These are phyloP conservation scores for Apostichopus parvimensis DNA, from an alignment of 35 echinoderm and acorn worm genomes.

Conservation along the genomic window DNA sequence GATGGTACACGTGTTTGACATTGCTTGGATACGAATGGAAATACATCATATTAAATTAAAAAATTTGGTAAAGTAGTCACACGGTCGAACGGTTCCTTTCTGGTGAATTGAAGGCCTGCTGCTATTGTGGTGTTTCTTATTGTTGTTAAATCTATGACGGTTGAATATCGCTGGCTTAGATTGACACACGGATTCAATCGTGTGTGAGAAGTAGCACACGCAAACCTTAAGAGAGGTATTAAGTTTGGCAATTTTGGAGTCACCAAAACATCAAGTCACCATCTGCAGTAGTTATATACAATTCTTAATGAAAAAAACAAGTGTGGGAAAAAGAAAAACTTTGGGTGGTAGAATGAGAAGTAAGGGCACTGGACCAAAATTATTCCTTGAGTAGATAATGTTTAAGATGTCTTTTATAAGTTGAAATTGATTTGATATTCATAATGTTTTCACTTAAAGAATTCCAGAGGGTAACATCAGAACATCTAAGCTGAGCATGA, in stretches of 20 bases:
- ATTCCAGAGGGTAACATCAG: too few species aligned
- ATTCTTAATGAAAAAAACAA: background rate
- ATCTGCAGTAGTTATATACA: background rate
- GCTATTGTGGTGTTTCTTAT: background rate
- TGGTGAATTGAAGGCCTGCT: background rate
- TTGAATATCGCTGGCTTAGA: background rate
- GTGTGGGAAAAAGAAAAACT: conserved; percentile 15
- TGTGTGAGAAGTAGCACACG: conserved; percentile 2
- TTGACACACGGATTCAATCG: background rate
- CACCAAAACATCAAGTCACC: background rate
- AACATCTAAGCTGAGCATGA: too few species aligned
- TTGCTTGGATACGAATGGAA: background rate
- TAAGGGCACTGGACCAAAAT: too few species aligned
- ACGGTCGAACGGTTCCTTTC: conserved; percentile 18
- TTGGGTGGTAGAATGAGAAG: too few species aligned
- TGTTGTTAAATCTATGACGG: background rate
- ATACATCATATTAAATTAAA: background rate
- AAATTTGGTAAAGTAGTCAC: conserved; percentile 21
- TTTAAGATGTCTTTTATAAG: too few species aligned
- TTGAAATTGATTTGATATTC: too few species aligned
- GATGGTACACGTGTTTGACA: conserved; percentile 24
- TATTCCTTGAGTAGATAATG: too few species aligned
- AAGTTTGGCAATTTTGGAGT: background rate
- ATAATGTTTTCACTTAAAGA: too few species aligned
- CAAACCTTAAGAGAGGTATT: background rate